Conservation (phyloP, 2,888 invertebrate species). For the Apodemia zela region DNA sequence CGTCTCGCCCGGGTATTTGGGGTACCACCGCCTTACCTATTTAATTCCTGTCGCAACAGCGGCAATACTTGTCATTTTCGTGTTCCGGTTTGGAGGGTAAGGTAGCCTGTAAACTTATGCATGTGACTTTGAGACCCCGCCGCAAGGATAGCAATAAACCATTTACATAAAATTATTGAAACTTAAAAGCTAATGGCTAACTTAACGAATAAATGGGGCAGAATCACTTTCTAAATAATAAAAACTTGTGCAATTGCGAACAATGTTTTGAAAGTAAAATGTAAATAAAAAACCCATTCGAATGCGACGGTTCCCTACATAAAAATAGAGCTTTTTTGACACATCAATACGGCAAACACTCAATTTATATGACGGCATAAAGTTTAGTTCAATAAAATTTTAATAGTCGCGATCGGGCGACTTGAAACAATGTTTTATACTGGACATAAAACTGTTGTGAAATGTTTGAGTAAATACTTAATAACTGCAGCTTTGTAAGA, state of each 20-base stretch:
- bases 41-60: too few relatives aligned
- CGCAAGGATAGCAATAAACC: too few relatives aligned
- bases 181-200: too few relatives aligned
- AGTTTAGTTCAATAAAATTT: constrained; percentile 68
- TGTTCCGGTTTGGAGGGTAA: too few relatives aligned
- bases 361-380: constrained; percentile 64
- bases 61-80: too few relatives aligned
- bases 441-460: constrained; percentile 7
- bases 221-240: constrained; percentile 7
- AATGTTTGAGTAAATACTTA: background rate
- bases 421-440: constrained; percentile 30
- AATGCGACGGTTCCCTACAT: constrained; percentile 58
- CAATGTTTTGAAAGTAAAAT: constrained; percentile 51
- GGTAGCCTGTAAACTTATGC: too few relatives aligned
- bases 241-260: constrained; percentile 40
- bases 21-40: too few relatives aligned
- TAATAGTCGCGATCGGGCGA: constrained; percentile 54
- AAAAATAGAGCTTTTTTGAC: constrained; percentile 72
- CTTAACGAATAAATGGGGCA: background rate
- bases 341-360: constrained; percentile 58
- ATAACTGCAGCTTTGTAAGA: background rate
- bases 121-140: too few relatives aligned
- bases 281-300: constrained; percentile 66
- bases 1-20: too few relatives aligned
- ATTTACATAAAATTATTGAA: too few relatives aligned